Evolutionary conservation across 2,888 invertebrate species (phyloP), one percentile per base, ranked within the genome.

Genomic region (Axea sp.): DNA sequence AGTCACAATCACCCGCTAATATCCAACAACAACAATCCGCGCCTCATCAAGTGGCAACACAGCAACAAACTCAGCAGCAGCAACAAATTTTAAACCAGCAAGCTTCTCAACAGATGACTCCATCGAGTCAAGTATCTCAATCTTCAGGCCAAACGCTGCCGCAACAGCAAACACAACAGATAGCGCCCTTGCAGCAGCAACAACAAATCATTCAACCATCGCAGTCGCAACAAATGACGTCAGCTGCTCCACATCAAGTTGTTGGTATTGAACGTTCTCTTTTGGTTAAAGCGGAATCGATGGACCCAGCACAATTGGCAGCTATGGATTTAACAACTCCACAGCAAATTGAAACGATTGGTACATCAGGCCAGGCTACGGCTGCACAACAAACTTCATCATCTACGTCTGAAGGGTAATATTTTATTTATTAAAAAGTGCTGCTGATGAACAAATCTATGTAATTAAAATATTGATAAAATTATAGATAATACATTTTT

Each of bases 31-130:
- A 17, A 5, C 37, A 37, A 19, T 73, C 67, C 47, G 1, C 9
- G 9, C 77, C 71, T 17, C 80, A 75, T 31, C 84, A 37, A 78
- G 74, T 81, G 80, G 73, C 60, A 11, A 62, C 59, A 53, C 80
- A 77, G 57, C 78, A 78, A 37, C 80, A 80, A 49, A 77, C 76
- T 35, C 78, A 75, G 43, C 59, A 62, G 35, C 71, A 41, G 12
- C 22, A 9, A 24, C 45, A 15, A 15, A n/a, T n/a, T n/a, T n/a
- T n/a, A n/a, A n/a, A n/a, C n/a, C 35, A 35, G n/a, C 35, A 15
- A 7, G n/a, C 19, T 4, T 19, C 19, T 19, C n/a, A n/a, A n/a
- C n/a, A n/a, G n/a, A n/a, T n/a, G n/a, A n/a, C n/a, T n/a, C n/a
- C n/a, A 24, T 7, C 24, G n/a, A 11, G 12, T 6, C 11, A 31